Evolutionary conservation across 1,140 invertebrate species (phyloP).

Genomic region (Rhysida immarginata): DNA sequence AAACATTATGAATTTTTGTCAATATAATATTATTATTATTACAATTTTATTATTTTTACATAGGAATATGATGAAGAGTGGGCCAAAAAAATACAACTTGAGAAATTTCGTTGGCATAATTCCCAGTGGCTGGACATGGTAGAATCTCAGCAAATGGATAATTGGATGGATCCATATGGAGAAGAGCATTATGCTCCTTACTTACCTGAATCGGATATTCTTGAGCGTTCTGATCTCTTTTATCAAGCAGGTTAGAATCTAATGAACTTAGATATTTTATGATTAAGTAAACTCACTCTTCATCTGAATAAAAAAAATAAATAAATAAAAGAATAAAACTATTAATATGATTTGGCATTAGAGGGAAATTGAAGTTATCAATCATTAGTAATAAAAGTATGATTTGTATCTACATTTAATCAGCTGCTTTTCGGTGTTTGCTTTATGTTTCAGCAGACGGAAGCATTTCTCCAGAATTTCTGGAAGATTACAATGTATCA

Average conservation of each 20-base stretch:
- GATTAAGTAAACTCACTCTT: no score
- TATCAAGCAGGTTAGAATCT: conserved; percentile 1
- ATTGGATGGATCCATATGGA: background rate
- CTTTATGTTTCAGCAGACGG: conserved; percentile 12
- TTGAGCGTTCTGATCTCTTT: conserved; percentile 5
- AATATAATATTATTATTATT: no score
- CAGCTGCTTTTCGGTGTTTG: no score
- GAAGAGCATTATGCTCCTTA: conserved; percentile 12
- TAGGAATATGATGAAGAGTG: conserved; percentile 74
- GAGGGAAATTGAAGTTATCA: no score
- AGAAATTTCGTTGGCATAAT: conserved; percentile 92
- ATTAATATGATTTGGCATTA: no score
- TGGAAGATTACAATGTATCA: conserved; percentile 9
- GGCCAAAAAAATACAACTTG: conserved; percentile 78
- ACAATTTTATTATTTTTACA: background rate
- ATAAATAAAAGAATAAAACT: no score
- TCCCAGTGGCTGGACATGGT: conserved; percentile 96
- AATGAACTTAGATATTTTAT: no score
- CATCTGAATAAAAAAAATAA: no score
- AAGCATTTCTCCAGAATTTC: conserved; percentile 14
- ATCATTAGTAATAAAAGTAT: no score
- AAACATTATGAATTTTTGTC: no score
- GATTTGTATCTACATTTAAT: no score
- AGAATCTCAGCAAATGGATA: conserved; percentile 30
- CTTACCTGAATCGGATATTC: conserved; percentile 8